Conservation (phyloP, 2,888 invertebrate genomes). For the Schrankia costaestrigalis region DNA sequence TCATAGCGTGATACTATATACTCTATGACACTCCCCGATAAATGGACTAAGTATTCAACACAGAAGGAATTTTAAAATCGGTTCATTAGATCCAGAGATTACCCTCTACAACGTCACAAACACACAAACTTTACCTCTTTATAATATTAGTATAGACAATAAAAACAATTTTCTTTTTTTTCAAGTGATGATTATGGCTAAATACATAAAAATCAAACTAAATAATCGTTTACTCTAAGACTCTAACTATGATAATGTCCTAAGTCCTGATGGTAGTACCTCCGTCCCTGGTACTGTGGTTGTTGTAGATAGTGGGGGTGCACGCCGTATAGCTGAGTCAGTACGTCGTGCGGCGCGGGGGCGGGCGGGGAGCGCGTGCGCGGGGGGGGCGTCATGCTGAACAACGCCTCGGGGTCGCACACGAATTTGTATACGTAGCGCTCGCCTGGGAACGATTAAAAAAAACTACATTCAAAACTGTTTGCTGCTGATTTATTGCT, state of each 20-base stretch:
- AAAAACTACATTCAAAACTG: not conserved
- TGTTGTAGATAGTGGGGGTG: conserved; percentile 49
- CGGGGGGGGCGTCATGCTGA: conserved; percentile 86
- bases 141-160: too few species aligned
- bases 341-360: conserved; percentile 51
- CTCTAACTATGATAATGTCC: conserved; percentile 44
- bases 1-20: too few species aligned
- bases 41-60: too few species aligned
- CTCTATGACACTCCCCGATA: too few species aligned
- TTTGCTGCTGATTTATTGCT: too few species aligned
- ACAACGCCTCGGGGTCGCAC: conserved; percentile 94
- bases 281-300: conserved; percentile 38
- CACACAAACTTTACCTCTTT: too few species aligned
- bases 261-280: conserved; percentile 40
- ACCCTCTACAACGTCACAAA: too few species aligned
- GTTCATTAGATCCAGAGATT: too few species aligned
- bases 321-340: conserved; percentile 52
- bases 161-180: too few species aligned
- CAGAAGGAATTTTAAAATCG: too few species aligned
- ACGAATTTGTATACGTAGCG: conserved; percentile 98
- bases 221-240: not conserved
- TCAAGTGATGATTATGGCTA: too few species aligned
- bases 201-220: too few species aligned
- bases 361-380: conserved; percentile 33
- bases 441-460: conserved; percentile 84